A percentile compares a stretch with the other conserved stretches of the same genome.
Conservation (phyloP, 1,140 invertebrate genomes). For the Pseudomyrmex concolor region DNA sequence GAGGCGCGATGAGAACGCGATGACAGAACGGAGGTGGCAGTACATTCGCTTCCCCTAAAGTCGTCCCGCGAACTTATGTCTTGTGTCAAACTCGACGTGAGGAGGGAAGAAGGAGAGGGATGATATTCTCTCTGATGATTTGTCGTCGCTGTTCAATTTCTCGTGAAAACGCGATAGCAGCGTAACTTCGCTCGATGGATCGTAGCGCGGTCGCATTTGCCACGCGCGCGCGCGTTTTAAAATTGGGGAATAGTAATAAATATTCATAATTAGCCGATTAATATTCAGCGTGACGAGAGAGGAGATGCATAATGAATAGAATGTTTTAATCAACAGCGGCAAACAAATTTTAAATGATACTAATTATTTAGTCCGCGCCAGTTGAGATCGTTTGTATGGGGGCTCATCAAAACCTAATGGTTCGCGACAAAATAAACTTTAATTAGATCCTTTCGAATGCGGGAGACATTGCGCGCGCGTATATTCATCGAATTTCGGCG, state of each 20-base stretch:
- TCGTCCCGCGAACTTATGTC: slow-evolving; percentile 59
- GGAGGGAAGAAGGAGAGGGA: not conserved
- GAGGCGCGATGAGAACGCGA: slow-evolving; percentile 66
- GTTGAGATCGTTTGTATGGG: slow-evolving; percentile 16
- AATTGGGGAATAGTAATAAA: not conserved
- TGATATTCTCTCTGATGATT: slow-evolving; percentile 48
- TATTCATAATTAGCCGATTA: slow-evolving; percentile 34
- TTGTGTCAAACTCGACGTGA: slow-evolving; percentile 38
- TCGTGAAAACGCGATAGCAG: slow-evolving; percentile 46
- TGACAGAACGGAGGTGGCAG: slow-evolving; percentile 64
- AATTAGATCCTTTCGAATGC: slow-evolving; percentile 33
- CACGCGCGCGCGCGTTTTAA: slow-evolving; percentile 2
- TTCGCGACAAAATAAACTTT: slow-evolving; percentile 26
- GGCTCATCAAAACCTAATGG: not conserved
- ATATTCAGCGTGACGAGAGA: slow-evolving; percentile 18
- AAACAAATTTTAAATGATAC: slow-evolving; percentile 51
- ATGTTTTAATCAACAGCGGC: slow-evolving; percentile 35
- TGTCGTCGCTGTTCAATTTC: slow-evolving; percentile 37
- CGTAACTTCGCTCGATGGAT: slow-evolving; percentile 22
- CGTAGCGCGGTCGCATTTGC: not conserved
- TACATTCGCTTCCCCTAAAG: slow-evolving; percentile 36
- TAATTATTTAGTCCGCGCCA: slow-evolving; percentile 3
- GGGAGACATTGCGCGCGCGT: not conserved
- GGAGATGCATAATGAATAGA: slow-evolving; percentile 40
- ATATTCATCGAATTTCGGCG: not conserved